Conservation (phyloP, 92 coral and sea anemone species). For the Nematostella vectensis region DNA sequence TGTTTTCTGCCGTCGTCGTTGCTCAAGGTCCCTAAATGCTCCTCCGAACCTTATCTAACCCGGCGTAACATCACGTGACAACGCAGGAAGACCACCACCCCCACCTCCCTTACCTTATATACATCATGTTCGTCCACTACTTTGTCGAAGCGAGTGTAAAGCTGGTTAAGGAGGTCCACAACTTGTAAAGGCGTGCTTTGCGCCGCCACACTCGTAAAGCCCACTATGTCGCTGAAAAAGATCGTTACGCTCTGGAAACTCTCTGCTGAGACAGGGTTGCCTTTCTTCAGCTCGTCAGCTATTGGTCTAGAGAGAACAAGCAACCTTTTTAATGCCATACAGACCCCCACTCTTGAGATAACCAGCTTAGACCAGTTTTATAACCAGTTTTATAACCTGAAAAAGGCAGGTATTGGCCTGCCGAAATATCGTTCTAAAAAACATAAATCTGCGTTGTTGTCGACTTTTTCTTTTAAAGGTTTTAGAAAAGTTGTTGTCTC, state of each 20-base stretch:
- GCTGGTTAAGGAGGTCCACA: constrained; percentile 62
- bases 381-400: too few relatives aligned
- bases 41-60: too few relatives aligned
- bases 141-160: constrained; percentile 61
- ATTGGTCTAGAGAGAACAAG: constrained; percentile 35
- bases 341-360: not conserved
- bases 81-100: too few relatives aligned
- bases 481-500: too few relatives aligned
- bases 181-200: constrained; percentile 75
- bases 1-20: too few relatives aligned
- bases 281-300: constrained; percentile 72
- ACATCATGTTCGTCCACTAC: constrained; percentile 72
- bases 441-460: too few relatives aligned
- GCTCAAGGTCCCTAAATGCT: too few relatives aligned
- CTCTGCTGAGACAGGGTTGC: constrained; percentile 63
- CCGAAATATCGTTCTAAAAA: too few relatives aligned
- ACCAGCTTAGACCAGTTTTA: not conserved
- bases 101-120: constrained; percentile 70
- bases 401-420: too few relatives aligned
- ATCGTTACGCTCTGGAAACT: constrained; percentile 69
- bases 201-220: constrained; percentile 73
- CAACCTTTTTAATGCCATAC: not conserved
- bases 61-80: too few relatives aligned
- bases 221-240: constrained; percentile 82
- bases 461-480: too few relatives aligned